phyloP scores from a whole-genome alignment of 2,113 vertebrate species.

The Agapornis roseicollis region DNA sequence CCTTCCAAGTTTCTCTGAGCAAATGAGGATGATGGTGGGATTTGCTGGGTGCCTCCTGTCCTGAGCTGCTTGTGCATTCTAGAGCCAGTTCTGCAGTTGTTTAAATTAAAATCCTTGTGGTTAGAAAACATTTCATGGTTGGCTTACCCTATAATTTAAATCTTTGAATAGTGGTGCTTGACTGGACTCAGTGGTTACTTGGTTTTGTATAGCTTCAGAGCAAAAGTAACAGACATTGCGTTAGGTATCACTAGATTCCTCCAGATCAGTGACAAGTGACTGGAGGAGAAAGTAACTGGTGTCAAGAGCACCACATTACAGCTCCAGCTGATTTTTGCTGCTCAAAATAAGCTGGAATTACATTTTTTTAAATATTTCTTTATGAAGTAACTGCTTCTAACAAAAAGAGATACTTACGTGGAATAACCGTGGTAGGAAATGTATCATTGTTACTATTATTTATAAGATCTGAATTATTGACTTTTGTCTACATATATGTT shows the following conservation, averaged over 20 bases:
- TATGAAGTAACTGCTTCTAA: neutral
- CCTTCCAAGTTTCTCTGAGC: neutral
- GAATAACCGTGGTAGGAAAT: neutral
- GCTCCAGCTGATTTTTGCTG: neutral
- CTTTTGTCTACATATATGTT: neutral
- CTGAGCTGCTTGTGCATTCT: neutral
- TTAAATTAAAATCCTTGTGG: neutral
- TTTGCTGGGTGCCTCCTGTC: neutral
- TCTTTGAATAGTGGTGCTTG: neutral
- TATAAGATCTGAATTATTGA: neutral
- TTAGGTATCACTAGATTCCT: neutral
- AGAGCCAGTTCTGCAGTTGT: neutral
- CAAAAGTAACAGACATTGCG: accelerated
- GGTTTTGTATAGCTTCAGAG: neutral
- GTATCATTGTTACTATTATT: neutral
- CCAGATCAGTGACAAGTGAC: neutral
- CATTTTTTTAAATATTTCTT: neutral
- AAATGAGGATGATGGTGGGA: neutral
- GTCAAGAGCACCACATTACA: neutral
- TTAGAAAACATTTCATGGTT: neutral
- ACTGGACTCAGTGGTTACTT: accelerated
- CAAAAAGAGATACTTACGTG: neutral
- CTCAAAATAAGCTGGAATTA: neutral
- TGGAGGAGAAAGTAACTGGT: neutral
- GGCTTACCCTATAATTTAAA: neutral